Evolutionary conservation across 2,113 vertebrate species (phyloP).

Genomic region (Dolichallabes microphthalmus): DNA sequence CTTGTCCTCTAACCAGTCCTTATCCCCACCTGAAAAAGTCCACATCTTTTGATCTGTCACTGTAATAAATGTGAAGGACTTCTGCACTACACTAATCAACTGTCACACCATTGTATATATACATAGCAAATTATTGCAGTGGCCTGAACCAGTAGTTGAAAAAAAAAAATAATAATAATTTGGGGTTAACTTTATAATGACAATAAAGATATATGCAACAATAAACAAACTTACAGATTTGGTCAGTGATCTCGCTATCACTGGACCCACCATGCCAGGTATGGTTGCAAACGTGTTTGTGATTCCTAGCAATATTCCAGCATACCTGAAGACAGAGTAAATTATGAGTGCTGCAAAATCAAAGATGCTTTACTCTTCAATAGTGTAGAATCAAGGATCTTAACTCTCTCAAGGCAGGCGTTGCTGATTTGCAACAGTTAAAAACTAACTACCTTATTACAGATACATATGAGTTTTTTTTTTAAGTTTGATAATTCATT

Average conservation of each 20-base stretch:
- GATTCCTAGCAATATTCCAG: constrained; percentile 93
- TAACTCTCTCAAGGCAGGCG: too few relatives aligned
- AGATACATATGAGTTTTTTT: too few relatives aligned
- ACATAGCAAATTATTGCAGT: neutral
- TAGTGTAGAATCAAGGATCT: neutral
- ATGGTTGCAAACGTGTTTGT: constrained; percentile 96
- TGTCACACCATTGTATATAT: neutral
- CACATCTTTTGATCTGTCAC: neutral
- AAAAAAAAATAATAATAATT: neutral
- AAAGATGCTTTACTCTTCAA: neutral
- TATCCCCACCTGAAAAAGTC: neutral
- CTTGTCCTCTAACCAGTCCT: neutral
- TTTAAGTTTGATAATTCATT: too few relatives aligned
- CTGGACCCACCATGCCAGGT: constrained; percentile 93
- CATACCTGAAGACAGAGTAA: constrained; percentile 75
- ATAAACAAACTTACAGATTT: constrained; percentile 79
- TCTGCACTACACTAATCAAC: neutral
- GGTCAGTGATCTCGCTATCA: constrained; percentile 87
- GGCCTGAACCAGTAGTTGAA: neutral
- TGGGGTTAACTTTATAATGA: neutral
- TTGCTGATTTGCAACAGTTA: too few relatives aligned
- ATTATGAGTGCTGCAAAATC: neutral
- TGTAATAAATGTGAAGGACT: neutral
- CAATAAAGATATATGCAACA: neutral
- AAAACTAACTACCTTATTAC: too few relatives aligned